Evolutionary conservation across 2,888 invertebrate species (phyloP).

Genomic region (Nomada fabriciana): DNA sequence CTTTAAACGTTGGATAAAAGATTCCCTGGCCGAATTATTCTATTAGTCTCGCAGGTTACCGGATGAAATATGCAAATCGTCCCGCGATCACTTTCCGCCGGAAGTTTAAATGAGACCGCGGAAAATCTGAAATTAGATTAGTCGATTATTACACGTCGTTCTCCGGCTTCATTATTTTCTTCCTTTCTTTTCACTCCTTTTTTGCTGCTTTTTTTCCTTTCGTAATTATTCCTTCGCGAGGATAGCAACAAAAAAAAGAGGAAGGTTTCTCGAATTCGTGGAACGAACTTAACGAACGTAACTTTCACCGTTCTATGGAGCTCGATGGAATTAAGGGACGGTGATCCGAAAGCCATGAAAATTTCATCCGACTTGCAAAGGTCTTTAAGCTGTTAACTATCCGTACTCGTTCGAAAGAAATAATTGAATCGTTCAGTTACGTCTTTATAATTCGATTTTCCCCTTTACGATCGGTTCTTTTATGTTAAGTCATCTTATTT

Average conservation of each 20-base stretch:
- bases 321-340: neutral
- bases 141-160: slow-evolving; percentile 45
- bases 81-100: slow-evolving; percentile 37
- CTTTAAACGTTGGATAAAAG: slow-evolving; percentile 34
- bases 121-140: slow-evolving; percentile 43
- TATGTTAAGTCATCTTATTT: neutral
- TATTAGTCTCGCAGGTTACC: slow-evolving; percentile 30
- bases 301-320: slow-evolving; percentile 37
- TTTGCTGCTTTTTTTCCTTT: neutral
- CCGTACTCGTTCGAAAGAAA: slow-evolving; percentile 30
- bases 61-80: slow-evolving; percentile 52
- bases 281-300: slow-evolving; percentile 41
- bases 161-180: slow-evolving; percentile 8
- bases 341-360: slow-evolving; percentile 47
- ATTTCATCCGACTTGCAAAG: slow-evolving; percentile 53
- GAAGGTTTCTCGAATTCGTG: neutral
- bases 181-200: neutral
- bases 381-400: slow-evolving; percentile 38
- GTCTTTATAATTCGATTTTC: slow-evolving; percentile 13
- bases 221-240: neutral
- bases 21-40: slow-evolving; percentile 31
- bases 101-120: slow-evolving; percentile 40
- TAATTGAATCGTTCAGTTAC: slow-evolving; percentile 43
- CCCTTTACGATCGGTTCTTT: neutral
- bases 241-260: neutral